Conservation (phyloP, 2,797 vertebrate species). For the Falco berigora region DNA sequence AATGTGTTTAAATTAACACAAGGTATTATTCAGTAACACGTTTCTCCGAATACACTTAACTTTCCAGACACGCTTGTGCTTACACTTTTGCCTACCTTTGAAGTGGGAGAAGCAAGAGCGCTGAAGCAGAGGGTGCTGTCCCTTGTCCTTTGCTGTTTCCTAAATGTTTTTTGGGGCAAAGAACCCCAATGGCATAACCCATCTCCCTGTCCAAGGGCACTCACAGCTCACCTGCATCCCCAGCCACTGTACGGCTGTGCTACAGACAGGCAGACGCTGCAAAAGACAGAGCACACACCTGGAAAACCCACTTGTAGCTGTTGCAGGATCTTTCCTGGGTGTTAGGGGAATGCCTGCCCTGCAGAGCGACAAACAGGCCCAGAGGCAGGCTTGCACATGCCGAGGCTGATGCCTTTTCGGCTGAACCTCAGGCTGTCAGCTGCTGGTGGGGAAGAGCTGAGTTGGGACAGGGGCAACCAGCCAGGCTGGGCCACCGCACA, state of each 20-base stretch:
- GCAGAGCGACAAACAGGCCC: neutral
- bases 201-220: neutral
- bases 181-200: neutral
- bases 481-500: neutral
- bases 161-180: neutral
- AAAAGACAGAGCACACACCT: neutral
- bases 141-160: neutral
- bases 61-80: neutral
- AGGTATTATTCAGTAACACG: neutral
- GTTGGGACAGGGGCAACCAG: accelerated
- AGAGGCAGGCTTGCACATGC: neutral
- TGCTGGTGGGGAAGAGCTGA: neutral
- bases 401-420: neutral
- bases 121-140: neutral
- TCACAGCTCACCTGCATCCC: neutral
- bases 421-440: neutral
- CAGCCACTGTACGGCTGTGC: neutral
- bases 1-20: neutral
- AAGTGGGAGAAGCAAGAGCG: neutral
- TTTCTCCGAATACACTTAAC: neutral
- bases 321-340: neutral
- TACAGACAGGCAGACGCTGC: neutral
- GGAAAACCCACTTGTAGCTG: neutral
- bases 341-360: neutral
- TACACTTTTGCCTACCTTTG: neutral